A percentile compares a stretch with the other conserved stretches of the same genome.
Conservation (phyloP, 2,888 invertebrate genomes). For the Drosophila setosimentum region DNA sequence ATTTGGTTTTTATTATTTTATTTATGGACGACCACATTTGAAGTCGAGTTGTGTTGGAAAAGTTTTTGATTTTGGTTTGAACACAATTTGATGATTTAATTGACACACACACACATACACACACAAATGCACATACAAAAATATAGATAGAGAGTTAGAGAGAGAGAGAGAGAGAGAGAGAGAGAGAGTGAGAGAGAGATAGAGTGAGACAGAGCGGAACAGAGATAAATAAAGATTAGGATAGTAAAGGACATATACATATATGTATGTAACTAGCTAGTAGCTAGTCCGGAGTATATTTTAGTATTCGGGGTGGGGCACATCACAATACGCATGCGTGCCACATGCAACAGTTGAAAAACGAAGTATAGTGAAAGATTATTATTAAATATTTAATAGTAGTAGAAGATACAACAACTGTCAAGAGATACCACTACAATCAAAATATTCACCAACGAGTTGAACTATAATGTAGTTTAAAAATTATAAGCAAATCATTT, state of each 20-base stretch:
- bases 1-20: constrained; percentile 26
- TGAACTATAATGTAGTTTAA: background rate
- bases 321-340: constrained; percentile 51
- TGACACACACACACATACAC: constrained; percentile 60
- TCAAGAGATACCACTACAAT: constrained; percentile 28
- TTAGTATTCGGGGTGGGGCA: constrained; percentile 9
- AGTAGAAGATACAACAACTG: constrained; percentile 3
- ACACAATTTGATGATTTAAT: constrained; percentile 69
- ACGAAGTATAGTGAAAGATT: constrained; percentile 27
- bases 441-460: background rate
- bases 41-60: constrained; percentile 51
- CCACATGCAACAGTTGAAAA: constrained; percentile 62
- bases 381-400: constrained; percentile 12
- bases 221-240: constrained; percentile 49
- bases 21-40: constrained; percentile 44
- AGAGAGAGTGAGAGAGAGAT: constrained; percentile 8
- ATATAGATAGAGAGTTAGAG: constrained; percentile 39
- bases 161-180: constrained; percentile 17
- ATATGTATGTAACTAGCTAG: constrained; percentile 30
- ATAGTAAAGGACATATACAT: constrained; percentile 40
- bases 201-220: constrained; percentile 37
- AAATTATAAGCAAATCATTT: constrained; percentile 1
- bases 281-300: constrained; percentile 17
- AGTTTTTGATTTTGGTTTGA: constrained; percentile 60
- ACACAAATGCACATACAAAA: constrained; percentile 47